Evolutionary conservation across 1,140 invertebrate genomes (phyloP).

Genomic region (Pygmarrhopalites habei): DNA sequence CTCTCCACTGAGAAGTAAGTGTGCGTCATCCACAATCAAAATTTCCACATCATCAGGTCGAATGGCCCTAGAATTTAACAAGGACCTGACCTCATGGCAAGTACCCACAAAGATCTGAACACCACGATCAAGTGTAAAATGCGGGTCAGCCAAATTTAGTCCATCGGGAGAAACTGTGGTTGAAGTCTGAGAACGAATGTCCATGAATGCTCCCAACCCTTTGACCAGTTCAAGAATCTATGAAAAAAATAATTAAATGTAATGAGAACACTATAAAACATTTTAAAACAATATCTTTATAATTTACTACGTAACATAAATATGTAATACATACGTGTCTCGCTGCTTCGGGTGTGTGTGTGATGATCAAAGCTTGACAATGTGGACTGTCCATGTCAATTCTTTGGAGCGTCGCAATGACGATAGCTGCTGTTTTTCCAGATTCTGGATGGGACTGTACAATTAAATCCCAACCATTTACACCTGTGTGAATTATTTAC

Average conservation of each 20-base stretch:
- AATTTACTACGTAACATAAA: too few relatives aligned
- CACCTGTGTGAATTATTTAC: too few relatives aligned
- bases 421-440: slow-evolving; percentile 99
- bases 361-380: slow-evolving; percentile 95
- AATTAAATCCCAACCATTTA: too few relatives aligned
- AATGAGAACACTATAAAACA: too few relatives aligned
- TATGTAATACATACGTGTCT: too few relatives aligned
- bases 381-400: slow-evolving; percentile 82
- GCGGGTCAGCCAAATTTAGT: too few relatives aligned
- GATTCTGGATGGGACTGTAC: too few relatives aligned
- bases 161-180: too few relatives aligned
- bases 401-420: slow-evolving; percentile 96
- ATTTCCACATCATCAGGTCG: slow-evolving; percentile 85
- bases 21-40: slow-evolving; percentile 98
- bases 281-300: too few relatives aligned
- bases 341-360: slow-evolving; percentile 97
- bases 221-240: slow-evolving; percentile 88
- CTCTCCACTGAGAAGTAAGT: slow-evolving; percentile 98
- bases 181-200: slow-evolving; percentile 93
- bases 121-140: too few relatives aligned
- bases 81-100: slow-evolving; percentile 94
- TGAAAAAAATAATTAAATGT: too few relatives aligned
- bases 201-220: slow-evolving; percentile 95
- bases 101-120: slow-evolving; percentile 97
- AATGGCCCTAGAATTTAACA: slow-evolving; percentile 88